These are phyloP conservation scores for Caenorhabditis briggsae DNA, from an alignment of 1,140 invertebrate species.

Conservation along the genomic window DNA sequence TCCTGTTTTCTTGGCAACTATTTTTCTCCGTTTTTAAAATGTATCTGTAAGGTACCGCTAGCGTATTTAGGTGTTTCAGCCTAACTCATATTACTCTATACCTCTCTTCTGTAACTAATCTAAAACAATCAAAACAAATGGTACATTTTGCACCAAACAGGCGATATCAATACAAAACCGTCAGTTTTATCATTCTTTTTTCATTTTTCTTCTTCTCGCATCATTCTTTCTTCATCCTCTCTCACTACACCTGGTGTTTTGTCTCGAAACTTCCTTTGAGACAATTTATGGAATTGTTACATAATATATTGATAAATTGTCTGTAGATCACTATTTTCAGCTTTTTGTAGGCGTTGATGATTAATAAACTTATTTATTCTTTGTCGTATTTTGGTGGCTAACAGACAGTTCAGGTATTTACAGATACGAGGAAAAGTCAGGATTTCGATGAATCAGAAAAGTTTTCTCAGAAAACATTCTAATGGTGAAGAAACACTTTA, in stretches of 20 bases:
- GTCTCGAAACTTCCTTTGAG: background rate
- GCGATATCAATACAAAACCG: conserved; percentile 2
- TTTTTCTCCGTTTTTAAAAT: conserved; percentile 15
- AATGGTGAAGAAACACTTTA: too few relatives aligned
- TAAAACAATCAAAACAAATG: background rate
- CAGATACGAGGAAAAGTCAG: too few relatives aligned
- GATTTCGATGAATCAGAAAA: too few relatives aligned
- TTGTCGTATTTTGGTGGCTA: background rate
- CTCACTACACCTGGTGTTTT: conserved; percentile 43
- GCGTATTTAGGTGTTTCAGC: conserved; percentile 55
- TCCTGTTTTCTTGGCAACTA: conserved; percentile 1
- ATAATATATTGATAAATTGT: conserved; percentile 44
- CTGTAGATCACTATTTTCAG: conserved; percentile 48
- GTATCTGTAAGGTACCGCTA: conserved; percentile 56
- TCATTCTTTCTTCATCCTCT: background rate
- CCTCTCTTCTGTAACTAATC: background rate
- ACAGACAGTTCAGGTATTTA: too few relatives aligned
- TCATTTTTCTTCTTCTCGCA: background rate
- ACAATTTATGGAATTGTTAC: conserved; percentile 30
- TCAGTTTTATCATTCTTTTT: background rate
- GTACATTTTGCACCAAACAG: conserved; percentile 34
- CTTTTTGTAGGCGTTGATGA: conserved; percentile 53
- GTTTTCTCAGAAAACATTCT: too few relatives aligned
- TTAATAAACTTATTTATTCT: conserved; percentile 54
- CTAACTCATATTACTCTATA: conserved; percentile 3